phyloP scores from a whole-genome alignment of 1,140 invertebrate species.

The Platorchestia sp. region DNA sequence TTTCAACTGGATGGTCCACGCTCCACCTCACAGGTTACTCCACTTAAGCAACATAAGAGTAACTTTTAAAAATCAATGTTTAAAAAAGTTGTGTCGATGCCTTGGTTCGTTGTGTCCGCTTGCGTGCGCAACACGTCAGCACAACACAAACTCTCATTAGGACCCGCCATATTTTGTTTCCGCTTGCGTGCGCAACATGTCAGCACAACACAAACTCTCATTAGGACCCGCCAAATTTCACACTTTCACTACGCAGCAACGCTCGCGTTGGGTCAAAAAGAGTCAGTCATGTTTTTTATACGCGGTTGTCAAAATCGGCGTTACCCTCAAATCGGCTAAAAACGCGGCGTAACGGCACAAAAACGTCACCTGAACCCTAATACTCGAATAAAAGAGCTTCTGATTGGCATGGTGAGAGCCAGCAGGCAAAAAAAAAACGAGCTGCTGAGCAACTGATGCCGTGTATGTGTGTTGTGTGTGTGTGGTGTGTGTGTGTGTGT shows the following conservation, averaged over 20 bases:
- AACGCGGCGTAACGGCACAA: constrained; percentile 1
- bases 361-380: background rate
- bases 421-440: background rate
- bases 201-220: background rate
- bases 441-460: background rate
- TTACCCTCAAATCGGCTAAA: constrained; percentile 24
- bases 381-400: background rate
- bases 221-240: background rate
- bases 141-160: background rate
- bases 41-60: no score
- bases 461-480: no score
- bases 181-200: background rate
- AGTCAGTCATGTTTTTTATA: background rate
- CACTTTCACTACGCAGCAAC: background rate
- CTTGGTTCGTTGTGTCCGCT: no score
- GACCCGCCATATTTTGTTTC: background rate
- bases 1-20: no score
- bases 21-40: no score
- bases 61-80: no score
- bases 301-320: background rate
- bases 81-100: no score
- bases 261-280: background rate
- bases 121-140: background rate
- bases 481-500: no score
- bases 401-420: background rate